Base-by-base conservation (phyloP, 2,888 invertebrate genomes). In the Agriopis marginaria region DNA sequence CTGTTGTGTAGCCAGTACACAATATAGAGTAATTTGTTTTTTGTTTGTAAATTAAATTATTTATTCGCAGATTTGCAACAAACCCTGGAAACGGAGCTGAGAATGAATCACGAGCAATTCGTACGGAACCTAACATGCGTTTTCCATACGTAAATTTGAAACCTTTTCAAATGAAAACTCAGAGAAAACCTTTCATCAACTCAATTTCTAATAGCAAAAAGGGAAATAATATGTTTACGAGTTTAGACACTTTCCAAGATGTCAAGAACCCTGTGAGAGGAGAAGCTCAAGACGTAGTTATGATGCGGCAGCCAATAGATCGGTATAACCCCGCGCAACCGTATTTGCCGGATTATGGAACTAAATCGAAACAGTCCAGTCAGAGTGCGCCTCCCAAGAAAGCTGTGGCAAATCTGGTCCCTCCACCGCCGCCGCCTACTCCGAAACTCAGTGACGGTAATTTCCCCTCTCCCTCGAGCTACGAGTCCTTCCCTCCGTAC, bases 291-390 rank as follows among this genome's bases (percentile, higher is more conserved):
- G 93, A 94, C 65, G 75, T 86, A 3, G 79, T 77, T 7, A 73
- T 81, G 17, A 74, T 79, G 74, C 82, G 82, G 50, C 86, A 87
- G 62, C 86, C 86, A 7, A 82, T 93, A 62, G 94, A 95, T 71
- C 86, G 94, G 17, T 95, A 92, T 74, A 94, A 94, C 79, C 92
- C 94, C n/a, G 94, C 94, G 5, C 93, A 94, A 74, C 92, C 94
- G 1, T 93, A 94, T 79, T 83, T 94, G 68, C 93, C 82, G n/a
- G 80, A 77, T 17, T 91, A 91, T 68, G 89, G 89, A 9, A 82
- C 78, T 68, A 89, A 89, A 68, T 83, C 89, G n/a, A 89, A 91
- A 74, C 89, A 88, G 70, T 85, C 88, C 3, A 80, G 76, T 70
- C 78, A 82, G n/a, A 73, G 65, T 50, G 62, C 75, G 10, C 70